phyloP scores from a whole-genome alignment of 2,797 vertebrate species.

The Acrossocheilus wenchowensis region DNA sequence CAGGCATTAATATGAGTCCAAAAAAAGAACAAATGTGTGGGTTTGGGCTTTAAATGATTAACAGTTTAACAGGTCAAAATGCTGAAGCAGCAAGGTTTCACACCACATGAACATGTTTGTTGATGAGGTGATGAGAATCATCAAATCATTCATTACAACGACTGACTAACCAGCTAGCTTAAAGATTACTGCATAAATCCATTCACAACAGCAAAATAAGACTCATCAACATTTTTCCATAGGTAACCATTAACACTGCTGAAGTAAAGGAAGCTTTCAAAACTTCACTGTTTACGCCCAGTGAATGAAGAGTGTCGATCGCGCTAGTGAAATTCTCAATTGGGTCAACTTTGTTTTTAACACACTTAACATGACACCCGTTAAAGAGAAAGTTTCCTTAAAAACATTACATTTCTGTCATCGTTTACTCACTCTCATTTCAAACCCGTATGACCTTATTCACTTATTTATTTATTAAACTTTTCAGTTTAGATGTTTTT shows the following conservation, averaged over 20 bases:
- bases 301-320: not conserved
- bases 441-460: not conserved
- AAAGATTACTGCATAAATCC: constrained; percentile 31
- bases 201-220: constrained; percentile 61
- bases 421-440: not conserved
- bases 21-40: constrained; percentile 6
- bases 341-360: not conserved
- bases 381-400: not conserved
- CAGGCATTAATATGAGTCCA: constrained; percentile 21
- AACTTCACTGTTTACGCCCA: not conserved
- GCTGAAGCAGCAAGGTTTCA: constrained; percentile 53
- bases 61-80: constrained; percentile 43
- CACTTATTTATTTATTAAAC: not conserved
- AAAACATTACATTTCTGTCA: not conserved
- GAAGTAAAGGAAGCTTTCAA: constrained; percentile 43
- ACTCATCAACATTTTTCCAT: constrained; percentile 64
- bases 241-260: constrained; percentile 68
- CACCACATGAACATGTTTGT: constrained; percentile 11
- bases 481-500: not conserved
- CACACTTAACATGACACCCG: not conserved
- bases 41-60: constrained; percentile 46
- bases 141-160: constrained; percentile 51
- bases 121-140: not conserved
- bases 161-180: constrained; percentile 42
- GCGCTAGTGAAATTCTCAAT: not conserved